Evolutionary conservation across 2,797 vertebrate genomes (phyloP).

Genomic region (Euphonia xanthogaster): DNA sequence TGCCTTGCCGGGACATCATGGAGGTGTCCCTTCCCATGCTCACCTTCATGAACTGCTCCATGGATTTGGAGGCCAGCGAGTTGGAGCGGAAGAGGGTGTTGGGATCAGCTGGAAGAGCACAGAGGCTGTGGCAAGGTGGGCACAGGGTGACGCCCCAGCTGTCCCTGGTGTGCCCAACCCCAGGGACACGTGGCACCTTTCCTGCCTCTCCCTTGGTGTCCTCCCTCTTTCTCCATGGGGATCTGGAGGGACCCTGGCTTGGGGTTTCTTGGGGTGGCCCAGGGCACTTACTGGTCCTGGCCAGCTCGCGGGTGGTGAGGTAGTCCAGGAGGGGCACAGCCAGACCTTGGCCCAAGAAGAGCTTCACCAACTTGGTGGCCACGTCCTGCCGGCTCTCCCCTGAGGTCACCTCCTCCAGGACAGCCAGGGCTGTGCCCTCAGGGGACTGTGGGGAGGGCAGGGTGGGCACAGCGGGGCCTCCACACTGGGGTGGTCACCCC

Average conservation of each 20-base stretch:
- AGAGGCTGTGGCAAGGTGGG: not conserved
- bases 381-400: constrained; percentile 90
- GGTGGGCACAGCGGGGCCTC: accelerated
- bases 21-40: not conserved
- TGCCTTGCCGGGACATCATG: accelerated
- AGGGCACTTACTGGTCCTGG: constrained; percentile 84
- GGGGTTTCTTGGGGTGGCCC: not conserved
- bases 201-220: not conserved
- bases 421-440: constrained; percentile 77
- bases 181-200: accelerated
- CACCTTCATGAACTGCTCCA: constrained; percentile 98
- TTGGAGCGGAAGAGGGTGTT: constrained; percentile 93
- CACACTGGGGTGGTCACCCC: accelerated
- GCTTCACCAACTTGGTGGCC: constrained; percentile 90
- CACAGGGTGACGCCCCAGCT: accelerated
- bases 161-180: not conserved
- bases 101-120: constrained; percentile 81
- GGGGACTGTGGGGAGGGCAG: constrained; percentile 73
- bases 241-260: too few relatives aligned
- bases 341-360: constrained; percentile 88
- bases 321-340: constrained; percentile 88
- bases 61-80: constrained; percentile 90
- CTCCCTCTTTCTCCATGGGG: not conserved
- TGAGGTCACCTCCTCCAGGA: constrained; percentile 87
- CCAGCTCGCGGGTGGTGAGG: constrained; percentile 85